Conservation (phyloP, 2,113 vertebrate genomes). For the Bos taurus region DNA sequence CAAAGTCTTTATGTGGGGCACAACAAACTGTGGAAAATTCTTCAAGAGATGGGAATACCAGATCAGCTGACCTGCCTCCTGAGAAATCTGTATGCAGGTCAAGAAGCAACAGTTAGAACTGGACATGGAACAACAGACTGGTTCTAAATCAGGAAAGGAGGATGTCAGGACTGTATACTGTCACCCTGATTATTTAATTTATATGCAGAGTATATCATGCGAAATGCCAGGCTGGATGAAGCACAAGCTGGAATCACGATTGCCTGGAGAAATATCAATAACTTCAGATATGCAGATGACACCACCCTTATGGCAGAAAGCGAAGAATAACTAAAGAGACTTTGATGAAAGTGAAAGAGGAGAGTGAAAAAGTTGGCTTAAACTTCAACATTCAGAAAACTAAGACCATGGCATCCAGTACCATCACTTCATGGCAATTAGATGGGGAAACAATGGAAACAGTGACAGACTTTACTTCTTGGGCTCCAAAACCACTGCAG, state of each 20-base stretch:
- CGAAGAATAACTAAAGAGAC: not conserved
- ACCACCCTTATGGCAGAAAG: not conserved
- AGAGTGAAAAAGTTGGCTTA: not conserved
- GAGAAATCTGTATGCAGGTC: not conserved
- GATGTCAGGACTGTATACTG: not conserved
- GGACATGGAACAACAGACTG: not conserved
- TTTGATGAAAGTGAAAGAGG: not conserved
- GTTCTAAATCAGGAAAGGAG: not conserved
- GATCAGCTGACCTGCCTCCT: not conserved
- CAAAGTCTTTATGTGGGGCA: not conserved
- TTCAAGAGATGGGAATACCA: not conserved
- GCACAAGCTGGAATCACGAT: not conserved
- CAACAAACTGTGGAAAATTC: not conserved
- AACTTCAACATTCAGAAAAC: not conserved
- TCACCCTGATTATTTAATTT: not conserved
- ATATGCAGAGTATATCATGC: not conserved
- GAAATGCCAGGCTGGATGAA: not conserved
- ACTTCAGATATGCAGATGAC: not conserved
- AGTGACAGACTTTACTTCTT: not conserved
- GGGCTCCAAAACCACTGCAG: not conserved
- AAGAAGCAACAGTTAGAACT: not conserved
- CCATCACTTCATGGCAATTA: not conserved
- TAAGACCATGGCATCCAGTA: not conserved
- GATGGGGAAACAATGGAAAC: not conserved
- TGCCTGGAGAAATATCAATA: not conserved